Evolutionary conservation across 2,888 invertebrate genomes (phyloP).

Genomic region (Pasiphila rectangulata): DNA sequence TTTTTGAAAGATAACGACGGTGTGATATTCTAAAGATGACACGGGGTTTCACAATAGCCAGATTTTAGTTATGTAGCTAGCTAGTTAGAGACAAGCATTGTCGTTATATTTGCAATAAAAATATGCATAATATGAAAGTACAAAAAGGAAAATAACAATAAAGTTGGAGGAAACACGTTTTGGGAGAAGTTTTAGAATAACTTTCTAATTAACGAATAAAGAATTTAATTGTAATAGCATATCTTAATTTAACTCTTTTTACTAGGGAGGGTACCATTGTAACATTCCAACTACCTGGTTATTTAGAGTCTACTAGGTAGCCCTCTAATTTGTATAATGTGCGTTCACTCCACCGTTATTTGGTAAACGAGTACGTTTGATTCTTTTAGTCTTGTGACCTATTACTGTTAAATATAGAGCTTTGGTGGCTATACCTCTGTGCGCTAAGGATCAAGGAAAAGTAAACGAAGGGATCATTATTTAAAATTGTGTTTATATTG

Average conservation of each 20-base stretch:
- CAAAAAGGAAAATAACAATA: constrained; percentile 25
- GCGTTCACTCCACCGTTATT: too few species aligned
- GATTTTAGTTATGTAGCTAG: constrained; percentile 33
- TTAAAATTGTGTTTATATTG: too few species aligned
- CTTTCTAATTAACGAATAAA: constrained; percentile 14
- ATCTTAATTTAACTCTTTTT: not conserved
- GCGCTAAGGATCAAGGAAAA: too few species aligned
- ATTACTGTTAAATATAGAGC: too few species aligned
- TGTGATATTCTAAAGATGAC: constrained; percentile 36
- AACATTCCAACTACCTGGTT: not conserved
- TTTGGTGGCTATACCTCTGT: too few species aligned
- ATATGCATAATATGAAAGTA: constrained; percentile 19
- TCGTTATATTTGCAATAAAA: constrained; percentile 33
- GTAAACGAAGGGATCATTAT: too few species aligned
- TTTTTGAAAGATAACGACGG: constrained; percentile 38
- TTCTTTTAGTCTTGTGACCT: too few species aligned
- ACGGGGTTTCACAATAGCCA: constrained; percentile 40
- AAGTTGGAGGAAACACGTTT: constrained; percentile 21
- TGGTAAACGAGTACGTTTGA: too few species aligned
- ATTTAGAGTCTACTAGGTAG: too few species aligned
- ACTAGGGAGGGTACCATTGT: not conserved
- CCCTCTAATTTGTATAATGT: too few species aligned
- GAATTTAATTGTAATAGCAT: constrained; percentile 4
- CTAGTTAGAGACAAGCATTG: constrained; percentile 25
- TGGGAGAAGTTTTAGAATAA: constrained; percentile 6